These are phyloP conservation scores for Coremacera marginata DNA, from an alignment of 2,888 invertebrate genomes.

Conservation along the genomic window DNA sequence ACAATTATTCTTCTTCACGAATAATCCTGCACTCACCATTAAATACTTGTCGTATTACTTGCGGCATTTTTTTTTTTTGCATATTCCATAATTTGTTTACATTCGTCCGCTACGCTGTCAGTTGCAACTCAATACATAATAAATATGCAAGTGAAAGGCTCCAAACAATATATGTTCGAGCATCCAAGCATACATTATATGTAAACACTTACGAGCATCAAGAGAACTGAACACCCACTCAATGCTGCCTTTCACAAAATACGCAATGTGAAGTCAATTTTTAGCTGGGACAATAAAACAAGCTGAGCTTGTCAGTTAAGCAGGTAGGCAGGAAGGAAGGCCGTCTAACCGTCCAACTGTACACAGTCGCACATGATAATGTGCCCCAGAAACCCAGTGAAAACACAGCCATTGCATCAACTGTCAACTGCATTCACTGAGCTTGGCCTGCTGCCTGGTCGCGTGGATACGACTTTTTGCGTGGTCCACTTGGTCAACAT, in stretches of 20 bases:
- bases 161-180: constrained; percentile 33
- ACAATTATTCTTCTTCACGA: too few relatives aligned
- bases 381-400: constrained; percentile 54
- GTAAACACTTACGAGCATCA: neutral
- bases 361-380: neutral
- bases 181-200: constrained; percentile 1
- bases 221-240: constrained; percentile 16
- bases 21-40: too few relatives aligned
- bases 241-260: neutral
- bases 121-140: constrained; percentile 38
- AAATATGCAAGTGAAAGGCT: constrained; percentile 54
- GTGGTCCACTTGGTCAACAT: neutral
- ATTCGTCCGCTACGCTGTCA: neutral
- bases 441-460: neutral
- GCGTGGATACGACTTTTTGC: neutral
- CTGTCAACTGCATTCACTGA: constrained; percentile 29
- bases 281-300: neutral
- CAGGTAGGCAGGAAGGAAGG: constrained; percentile 27
- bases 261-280: neutral
- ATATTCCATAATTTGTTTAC: constrained; percentile 5
- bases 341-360: constrained; percentile 8
- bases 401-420: constrained; percentile 38
- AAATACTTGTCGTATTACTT: too few relatives aligned
- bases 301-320: neutral
- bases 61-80: too few relatives aligned